Percentiles rank a stretch among this genome's conserved stretches.
These are phyloP conservation scores for Elymnias hypermnestra DNA, from an alignment of 1,140 invertebrate species.

Conservation along the genomic window DNA sequence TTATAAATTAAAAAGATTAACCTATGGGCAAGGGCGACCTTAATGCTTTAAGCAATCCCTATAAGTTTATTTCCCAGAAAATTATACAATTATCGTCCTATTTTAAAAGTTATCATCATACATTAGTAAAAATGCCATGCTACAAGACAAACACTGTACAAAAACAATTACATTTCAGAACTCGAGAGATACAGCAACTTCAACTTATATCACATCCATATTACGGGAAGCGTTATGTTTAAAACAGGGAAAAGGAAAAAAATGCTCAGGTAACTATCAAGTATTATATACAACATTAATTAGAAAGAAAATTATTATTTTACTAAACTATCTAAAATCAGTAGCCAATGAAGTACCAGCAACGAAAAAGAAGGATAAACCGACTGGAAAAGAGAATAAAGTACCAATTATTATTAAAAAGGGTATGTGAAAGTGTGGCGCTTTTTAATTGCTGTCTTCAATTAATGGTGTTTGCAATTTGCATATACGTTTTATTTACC, in stretches of 20 bases:
- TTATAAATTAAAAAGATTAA: too few relatives aligned
- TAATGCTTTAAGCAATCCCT: too few relatives aligned
- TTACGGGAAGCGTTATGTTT: slow-evolving; percentile 67
- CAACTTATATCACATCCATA: slow-evolving; percentile 63
- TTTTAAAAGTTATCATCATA: too few relatives aligned
- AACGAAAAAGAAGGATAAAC: slow-evolving; percentile 62
- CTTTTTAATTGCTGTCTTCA: slow-evolving; percentile 21
- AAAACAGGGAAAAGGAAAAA: slow-evolving; percentile 71
- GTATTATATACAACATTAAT: neutral
- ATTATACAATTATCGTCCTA: too few relatives aligned
- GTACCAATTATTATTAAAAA: slow-evolving; percentile 52
- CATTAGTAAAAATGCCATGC: too few relatives aligned
- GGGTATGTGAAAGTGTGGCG: slow-evolving; percentile 56
- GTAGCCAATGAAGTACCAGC: slow-evolving; percentile 39
- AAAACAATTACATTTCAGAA: slow-evolving; percentile 44
- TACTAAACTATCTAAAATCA: too few relatives aligned
- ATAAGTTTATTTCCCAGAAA: too few relatives aligned
- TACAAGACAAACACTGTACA: too few relatives aligned
- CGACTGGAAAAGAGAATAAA: slow-evolving; percentile 64
- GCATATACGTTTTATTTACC: too few relatives aligned
- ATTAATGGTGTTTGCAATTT: neutral
- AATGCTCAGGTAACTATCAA: slow-evolving; percentile 51
- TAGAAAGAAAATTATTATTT: too few relatives aligned
- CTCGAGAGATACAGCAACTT: slow-evolving; percentile 54
- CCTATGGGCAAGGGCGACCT: too few relatives aligned